A percentile compares a stretch with the other conserved stretches of the same genome.
Conservation (phyloP, 2,888 invertebrate genomes). For the Acanthosepion lycidas region DNA sequence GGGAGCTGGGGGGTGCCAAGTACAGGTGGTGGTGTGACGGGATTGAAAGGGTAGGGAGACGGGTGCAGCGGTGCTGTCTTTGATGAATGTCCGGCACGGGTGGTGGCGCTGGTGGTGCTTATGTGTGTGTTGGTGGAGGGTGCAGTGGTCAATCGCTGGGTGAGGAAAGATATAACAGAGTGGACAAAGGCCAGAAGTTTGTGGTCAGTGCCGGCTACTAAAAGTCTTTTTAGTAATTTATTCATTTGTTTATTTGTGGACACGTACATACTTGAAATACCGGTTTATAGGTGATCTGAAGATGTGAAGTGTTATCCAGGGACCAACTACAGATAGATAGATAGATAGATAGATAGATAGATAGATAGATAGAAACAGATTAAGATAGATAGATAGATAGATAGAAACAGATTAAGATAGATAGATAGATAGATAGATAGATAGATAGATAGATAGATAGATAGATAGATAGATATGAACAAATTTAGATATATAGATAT, state of each 20-base stretch:
- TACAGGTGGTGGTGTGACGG: conserved; percentile 35
- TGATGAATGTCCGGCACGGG: background rate
- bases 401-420: no score
- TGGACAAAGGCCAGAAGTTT: background rate
- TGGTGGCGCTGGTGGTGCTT: background rate
- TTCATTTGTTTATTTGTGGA: background rate
- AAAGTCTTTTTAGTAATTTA: background rate
- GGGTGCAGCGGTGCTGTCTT: background rate
- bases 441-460: no score
- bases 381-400: no score
- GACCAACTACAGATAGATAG: background rate
- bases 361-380: no score
- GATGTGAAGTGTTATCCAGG: no score
- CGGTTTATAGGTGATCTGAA: no score
- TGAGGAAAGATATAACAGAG: background rate
- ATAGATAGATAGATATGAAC: background rate
- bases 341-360: no score
- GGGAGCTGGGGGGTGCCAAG: background rate
- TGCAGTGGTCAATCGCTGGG: background rate
- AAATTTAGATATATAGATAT: no score
- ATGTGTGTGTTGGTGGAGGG: background rate
- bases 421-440: no score
- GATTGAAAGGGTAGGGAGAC: background rate
- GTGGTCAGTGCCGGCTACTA: background rate
- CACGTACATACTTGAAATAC: background rate